Percentiles rank a stretch among this genome's conserved stretches.
Evolutionary conservation across 2,113 vertebrate genomes (phyloP).

Genomic region (Pholis gunnellus): DNA sequence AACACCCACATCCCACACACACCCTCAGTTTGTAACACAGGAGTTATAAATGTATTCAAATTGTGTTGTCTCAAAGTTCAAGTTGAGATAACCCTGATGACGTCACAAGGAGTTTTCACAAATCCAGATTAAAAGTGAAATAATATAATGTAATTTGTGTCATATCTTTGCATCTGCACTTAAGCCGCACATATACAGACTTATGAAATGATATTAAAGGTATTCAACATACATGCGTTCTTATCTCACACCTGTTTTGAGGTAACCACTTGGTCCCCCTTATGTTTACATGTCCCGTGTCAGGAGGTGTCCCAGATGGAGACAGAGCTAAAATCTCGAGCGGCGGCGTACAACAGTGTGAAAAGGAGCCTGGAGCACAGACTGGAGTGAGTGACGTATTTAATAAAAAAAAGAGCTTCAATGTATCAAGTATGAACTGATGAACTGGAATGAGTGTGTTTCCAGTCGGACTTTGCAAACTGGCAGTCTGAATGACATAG

Average conservation of each 20-base stretch:
- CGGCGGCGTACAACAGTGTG: slow-evolving; percentile 85
- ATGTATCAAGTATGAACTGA: neutral
- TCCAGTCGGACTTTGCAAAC: slow-evolving; percentile 90
- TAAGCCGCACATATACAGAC: neutral
- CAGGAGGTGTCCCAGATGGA: slow-evolving; percentile 94
- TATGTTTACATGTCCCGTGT: slow-evolving; percentile 29
- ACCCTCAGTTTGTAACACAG: too few species aligned
- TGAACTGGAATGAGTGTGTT: slow-evolving; percentile 16
- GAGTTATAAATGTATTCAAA: neutral
- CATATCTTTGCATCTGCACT: neutral
- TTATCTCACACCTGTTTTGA: neutral
- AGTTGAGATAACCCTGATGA: neutral
- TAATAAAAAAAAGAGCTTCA: neutral
- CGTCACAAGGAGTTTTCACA: neutral
- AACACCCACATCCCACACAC: too few species aligned
- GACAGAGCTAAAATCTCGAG: slow-evolving; percentile 88
- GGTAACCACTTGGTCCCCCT: neutral
- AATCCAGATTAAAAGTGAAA: neutral
- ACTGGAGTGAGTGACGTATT: slow-evolving; percentile 84
- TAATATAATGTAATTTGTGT: neutral
- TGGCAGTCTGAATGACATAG: slow-evolving; percentile 86
- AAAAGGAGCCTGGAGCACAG: slow-evolving; percentile 88
- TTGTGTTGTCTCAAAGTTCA: neutral
- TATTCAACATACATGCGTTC: neutral
- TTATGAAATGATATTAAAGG: neutral